Percentiles rank a stretch among this genome's conserved stretches.
Conservation (phyloP, 2,888 invertebrate genomes). For the Hyppa rectilinea region DNA sequence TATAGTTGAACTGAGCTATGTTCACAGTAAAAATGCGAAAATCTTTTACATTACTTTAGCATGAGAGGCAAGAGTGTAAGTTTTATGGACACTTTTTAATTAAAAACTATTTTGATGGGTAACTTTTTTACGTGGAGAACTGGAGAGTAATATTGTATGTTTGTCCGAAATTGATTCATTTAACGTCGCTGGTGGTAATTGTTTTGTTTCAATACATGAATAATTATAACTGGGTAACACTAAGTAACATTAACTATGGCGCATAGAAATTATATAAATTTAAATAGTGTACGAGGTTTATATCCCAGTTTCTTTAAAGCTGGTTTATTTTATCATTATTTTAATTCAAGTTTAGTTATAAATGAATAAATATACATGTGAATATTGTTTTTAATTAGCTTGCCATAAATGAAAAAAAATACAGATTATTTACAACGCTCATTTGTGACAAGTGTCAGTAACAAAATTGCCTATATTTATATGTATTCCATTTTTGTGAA, state of each 20-base stretch:
- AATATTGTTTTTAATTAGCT: constrained; percentile 28
- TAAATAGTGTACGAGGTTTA: constrained; percentile 31
- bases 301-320: constrained; percentile 49
- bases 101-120: constrained; percentile 12
- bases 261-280: constrained; percentile 24
- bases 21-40: constrained; percentile 24
- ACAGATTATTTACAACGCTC: constrained; percentile 37
- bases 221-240: constrained; percentile 33
- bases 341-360: constrained; percentile 48
- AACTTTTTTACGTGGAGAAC: constrained; percentile 15
- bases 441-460: constrained; percentile 41
- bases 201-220: constrained; percentile 26
- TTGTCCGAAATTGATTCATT: constrained; percentile 9
- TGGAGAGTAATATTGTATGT: constrained; percentile 25
- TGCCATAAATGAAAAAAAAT: constrained; percentile 36
- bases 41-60: constrained; percentile 20
- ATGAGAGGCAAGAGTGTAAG: constrained; percentile 18
- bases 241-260: constrained; percentile 16
- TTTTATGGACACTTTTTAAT: constrained; percentile 12
- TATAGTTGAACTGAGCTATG: constrained; percentile 19
- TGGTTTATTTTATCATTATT: constrained; percentile 54
- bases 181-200: constrained; percentile 15
- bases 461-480: constrained; percentile 38
- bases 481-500: constrained; percentile 28
- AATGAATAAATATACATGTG: constrained; percentile 35